Base-by-base conservation (phyloP, 2,797 vertebrate species). In the Decapterus maruadsi region DNA sequence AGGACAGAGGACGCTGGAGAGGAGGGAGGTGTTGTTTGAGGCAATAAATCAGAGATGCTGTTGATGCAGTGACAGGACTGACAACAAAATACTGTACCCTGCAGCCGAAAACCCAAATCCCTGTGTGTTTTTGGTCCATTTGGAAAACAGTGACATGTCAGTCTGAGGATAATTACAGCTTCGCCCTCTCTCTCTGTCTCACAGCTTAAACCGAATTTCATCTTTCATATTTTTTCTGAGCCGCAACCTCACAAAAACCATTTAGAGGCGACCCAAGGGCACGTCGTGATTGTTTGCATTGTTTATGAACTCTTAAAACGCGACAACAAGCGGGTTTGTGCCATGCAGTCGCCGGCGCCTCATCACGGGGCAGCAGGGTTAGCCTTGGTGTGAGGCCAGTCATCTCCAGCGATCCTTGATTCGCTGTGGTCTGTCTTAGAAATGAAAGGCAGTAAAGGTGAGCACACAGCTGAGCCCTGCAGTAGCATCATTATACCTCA, bases 401-500 rank as follows among this genome's bases (percentile, higher is more conserved):
- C 61, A 2, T 72, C 61, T 69, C 74, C 58, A 40, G 8, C 62
- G 77, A 71, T 74, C 72, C 72, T 83, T 84, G 70, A 80, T 48
- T 87, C 79, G 60, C 55, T 51, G 72, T 43, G 57, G 57, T 38
- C 66, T 74, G 69, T 78, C 76, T 77, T 31, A 53, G 38, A 73
- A 82, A 78, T 29, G 40, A 84, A 86, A 70, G 50, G 61, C 68
- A 79, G 81, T 63, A 55, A 69, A 84, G 59, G 77, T 72, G 66
- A 82, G 65, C 75, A 79, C 73, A 61, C 66, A 57, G 77, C 73
- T 63, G 31, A 79, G 66, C 60, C 61, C 84, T 77, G 84, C 87
- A 85, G 82, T 29, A 46, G 46, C 85, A 77, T 91, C 85, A 83
- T 26, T 26, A 86, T 89, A 85, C 73, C 72, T 64, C 34, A 65